Evolutionary conservation across 2,797 vertebrate genomes (phyloP), one percentile per base, ranked within the genome.

Genomic region (Alosa sapidissima): DNA sequence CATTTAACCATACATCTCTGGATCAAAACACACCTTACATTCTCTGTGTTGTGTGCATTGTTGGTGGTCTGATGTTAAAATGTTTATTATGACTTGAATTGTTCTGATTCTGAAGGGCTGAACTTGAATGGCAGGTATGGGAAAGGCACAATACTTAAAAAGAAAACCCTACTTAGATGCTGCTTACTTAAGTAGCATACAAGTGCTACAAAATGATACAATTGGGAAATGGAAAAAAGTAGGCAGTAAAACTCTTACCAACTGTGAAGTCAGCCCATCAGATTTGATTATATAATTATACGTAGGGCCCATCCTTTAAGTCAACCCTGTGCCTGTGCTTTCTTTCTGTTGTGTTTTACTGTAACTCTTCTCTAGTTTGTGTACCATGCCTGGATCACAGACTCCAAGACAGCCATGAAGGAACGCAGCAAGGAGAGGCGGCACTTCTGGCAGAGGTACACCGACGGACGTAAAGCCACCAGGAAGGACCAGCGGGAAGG

Each of bases 301-400:
- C 33, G 45, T 33, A 19, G 13, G 19, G 36, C 2, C 33, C 14
- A 14, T 14, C 6, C 3, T 75, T 16, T 21, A 78, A 45, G 41
- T n/a, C 72, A 45, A 78, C 41, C 5, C 41, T 78, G 1, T 78
- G 72, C 7, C 36, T 78, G 68, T 16, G 33, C 33, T 21, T 78
- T 78, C 41, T 78, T 8, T 78, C 16, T 19, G 8, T 24, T 33
- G 11, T 81, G 48, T 54, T 81, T 58, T 48, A 55, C 13, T 65
- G 13, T 8, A 24, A 48, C 11, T 81, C n/a, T 58, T 52, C 21
- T 84, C 52, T 82, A 99, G 98, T 98, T 98, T 92, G 96, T 98
- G 81, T 99, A 99, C 91, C 97, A 98, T 83, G 97, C 98, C 86
- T 98, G 97, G 98, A 97, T 99, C 83, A 98, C 97, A n/a, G 97